A percentile compares a stretch with the other conserved stretches of the same genome.
Conservation (phyloP, 2,113 vertebrate species). For the Eclectus roratus region DNA sequence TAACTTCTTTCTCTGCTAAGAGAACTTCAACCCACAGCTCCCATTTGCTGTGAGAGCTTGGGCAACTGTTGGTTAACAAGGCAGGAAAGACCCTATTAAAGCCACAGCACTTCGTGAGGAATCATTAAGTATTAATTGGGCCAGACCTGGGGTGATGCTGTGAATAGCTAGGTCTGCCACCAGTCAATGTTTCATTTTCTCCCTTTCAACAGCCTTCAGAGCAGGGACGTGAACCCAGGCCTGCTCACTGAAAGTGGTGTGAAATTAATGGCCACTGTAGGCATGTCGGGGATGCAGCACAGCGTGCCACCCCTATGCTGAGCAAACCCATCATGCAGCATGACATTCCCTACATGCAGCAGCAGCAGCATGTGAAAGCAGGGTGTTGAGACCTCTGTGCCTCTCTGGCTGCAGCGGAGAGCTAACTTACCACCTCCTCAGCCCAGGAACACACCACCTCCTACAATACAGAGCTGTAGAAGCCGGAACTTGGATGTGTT, state of each 20-base stretch:
- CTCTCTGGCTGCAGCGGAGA: not conserved
- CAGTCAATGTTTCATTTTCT: not conserved
- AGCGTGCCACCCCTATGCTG: not conserved
- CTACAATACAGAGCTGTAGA: not conserved
- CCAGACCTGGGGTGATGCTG: not conserved
- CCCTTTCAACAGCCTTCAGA: not conserved
- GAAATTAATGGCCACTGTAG: not conserved
- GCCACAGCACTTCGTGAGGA: not conserved
- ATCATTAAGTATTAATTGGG: not conserved
- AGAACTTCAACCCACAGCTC: not conserved
- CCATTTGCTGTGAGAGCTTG: not conserved
- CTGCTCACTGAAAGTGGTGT: not conserved
- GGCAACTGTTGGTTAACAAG: not conserved
- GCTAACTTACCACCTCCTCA: not conserved
- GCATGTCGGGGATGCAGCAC: not conserved
- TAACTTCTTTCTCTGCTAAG: not conserved
- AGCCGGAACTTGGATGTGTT: not conserved
- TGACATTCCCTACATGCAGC: not conserved
- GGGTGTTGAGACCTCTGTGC: not conserved
- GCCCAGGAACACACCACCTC: rapidly evolving
- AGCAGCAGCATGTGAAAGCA: not conserved
- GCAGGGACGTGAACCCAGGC: not conserved
- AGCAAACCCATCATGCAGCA: not conserved
- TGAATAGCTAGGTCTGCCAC: not conserved
- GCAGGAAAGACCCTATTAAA: not conserved